Conservation (phyloP, 2,797 vertebrate species). For the Carduelis carduelis region DNA sequence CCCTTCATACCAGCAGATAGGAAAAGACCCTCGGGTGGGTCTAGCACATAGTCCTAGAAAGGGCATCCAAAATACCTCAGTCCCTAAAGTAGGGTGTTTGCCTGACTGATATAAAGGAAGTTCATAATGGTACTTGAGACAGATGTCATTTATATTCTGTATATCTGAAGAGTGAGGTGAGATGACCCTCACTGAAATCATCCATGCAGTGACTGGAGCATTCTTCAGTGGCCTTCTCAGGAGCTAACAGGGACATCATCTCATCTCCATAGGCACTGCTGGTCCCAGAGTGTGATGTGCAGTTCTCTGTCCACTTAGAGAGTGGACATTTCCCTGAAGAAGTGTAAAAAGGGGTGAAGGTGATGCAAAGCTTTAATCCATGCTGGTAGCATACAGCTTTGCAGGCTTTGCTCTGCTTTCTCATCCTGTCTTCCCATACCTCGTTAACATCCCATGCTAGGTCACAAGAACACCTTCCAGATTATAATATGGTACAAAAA, state of each 20-base stretch:
- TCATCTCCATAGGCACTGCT: background rate
- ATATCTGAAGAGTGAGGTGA: background rate
- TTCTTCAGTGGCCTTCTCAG: background rate
- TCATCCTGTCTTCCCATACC: background rate
- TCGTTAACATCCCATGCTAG: background rate
- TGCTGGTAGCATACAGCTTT: background rate
- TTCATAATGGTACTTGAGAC: background rate
- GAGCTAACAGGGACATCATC: background rate
- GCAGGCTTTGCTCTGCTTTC: background rate
- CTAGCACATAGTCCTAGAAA: background rate
- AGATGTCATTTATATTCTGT: background rate
- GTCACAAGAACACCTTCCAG: background rate
- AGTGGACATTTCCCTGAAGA: background rate
- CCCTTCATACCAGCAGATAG: background rate
- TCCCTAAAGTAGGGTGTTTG: background rate
- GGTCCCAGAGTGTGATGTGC: background rate
- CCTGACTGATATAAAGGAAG: background rate
- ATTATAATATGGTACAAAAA: background rate
- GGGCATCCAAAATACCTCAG: background rate
- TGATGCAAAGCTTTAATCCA: background rate
- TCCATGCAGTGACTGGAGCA: background rate
- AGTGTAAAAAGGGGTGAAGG: background rate
- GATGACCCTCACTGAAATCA: background rate
- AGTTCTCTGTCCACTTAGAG: background rate
- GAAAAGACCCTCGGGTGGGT: background rate